Evolutionary conservation across 2,888 invertebrate genomes (phyloP).

Genomic region (Ennomos fuscantarius): DNA sequence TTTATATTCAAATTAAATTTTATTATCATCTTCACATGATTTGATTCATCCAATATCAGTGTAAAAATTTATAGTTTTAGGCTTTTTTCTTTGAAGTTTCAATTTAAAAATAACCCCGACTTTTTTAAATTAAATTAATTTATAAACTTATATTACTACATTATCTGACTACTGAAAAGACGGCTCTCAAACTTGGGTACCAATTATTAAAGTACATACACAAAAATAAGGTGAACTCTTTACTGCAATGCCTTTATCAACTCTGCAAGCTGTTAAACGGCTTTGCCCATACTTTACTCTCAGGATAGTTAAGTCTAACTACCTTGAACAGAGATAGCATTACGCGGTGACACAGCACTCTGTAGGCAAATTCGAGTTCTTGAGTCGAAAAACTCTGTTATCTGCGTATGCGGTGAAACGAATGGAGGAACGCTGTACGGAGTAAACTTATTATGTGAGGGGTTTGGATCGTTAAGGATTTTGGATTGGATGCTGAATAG

Average conservation of each 20-base stretch:
- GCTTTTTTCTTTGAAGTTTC: too few species aligned
- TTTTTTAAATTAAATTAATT: too few species aligned
- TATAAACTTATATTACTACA: too few species aligned
- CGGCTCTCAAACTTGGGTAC: background rate
- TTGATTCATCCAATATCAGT: too few species aligned
- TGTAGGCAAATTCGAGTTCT: conserved; percentile 55
- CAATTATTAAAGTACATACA: background rate
- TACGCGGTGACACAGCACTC: conserved; percentile 28
- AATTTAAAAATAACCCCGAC: too few species aligned
- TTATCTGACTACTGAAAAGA: too few species aligned
- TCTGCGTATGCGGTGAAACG: conserved; percentile 52
- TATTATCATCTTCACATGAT: too few species aligned
- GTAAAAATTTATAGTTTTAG: too few species aligned
- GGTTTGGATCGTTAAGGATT: conserved; percentile 31
- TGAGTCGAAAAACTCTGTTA: conserved; percentile 66
- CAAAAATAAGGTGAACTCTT: background rate
- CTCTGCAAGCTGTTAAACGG: conserved; percentile 10
- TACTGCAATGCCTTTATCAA: background rate
- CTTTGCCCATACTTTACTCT: conserved; percentile 12
- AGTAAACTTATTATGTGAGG: conserved; percentile 70
- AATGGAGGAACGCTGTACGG: conserved; percentile 75
- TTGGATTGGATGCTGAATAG: conserved; percentile 33
- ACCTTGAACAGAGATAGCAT: conserved; percentile 21
- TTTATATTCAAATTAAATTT: too few species aligned
- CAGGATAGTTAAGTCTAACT: conserved; percentile 18